Percentiles rank a stretch among this genome's conserved stretches.
These are phyloP conservation scores for Campopleginae sp. DNA, from an alignment of 2,888 invertebrate species.

Conservation along the genomic window DNA sequence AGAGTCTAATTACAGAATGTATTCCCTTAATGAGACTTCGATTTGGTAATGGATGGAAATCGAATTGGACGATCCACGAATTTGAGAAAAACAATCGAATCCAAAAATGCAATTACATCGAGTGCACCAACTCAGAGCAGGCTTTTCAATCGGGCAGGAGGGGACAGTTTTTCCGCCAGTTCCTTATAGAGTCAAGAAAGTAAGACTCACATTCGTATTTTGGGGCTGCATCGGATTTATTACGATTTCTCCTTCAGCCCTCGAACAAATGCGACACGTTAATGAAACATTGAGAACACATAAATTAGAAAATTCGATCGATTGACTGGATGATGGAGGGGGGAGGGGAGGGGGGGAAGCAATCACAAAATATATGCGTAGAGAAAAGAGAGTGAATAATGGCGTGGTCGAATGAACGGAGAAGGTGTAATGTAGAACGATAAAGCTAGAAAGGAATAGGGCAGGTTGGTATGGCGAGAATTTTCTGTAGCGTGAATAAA, in stretches of 20 bases:
- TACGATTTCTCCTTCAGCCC: background rate
- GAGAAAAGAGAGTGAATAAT: background rate
- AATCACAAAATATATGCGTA: background rate
- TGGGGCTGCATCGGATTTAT: background rate
- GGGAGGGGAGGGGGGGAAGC: background rate
- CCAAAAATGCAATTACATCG: background rate
- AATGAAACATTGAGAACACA: background rate
- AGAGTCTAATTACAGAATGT: background rate
- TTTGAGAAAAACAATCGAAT: background rate
- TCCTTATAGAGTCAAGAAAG: no score
- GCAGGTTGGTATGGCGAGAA: background rate
- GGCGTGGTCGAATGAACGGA: background rate
- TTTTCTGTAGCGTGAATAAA: conserved; percentile 31
- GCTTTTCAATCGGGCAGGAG: background rate
- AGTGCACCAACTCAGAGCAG: background rate
- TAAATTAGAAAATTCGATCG: background rate
- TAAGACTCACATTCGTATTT: background rate
- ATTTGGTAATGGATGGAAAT: background rate
- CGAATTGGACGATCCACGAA: background rate
- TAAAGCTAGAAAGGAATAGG: background rate
- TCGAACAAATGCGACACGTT: background rate
- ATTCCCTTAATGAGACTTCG: background rate
- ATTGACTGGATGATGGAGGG: background rate
- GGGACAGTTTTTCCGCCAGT: no score
- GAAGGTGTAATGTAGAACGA: background rate